Evolutionary conservation across 2,113 vertebrate species (phyloP).

Genomic region (Zapornia atra): DNA sequence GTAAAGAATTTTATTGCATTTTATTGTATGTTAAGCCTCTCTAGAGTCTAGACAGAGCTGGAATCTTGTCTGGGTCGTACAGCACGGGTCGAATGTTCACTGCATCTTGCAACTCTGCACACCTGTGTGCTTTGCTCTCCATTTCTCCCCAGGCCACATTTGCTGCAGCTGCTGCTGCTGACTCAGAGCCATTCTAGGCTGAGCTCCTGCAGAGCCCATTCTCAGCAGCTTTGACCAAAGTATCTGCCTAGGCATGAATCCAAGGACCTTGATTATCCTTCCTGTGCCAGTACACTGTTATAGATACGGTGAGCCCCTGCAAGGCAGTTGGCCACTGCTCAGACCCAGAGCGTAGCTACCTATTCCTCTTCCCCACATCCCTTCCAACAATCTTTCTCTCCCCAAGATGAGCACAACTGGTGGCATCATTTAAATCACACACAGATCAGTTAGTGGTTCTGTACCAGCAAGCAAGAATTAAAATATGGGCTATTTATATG

Average conservation of each 20-base stretch:
- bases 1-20: neutral
- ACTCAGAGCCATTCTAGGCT: neutral
- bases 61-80: neutral
- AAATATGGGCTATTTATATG: neutral
- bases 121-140: neutral
- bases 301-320: neutral
- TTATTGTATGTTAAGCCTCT: neutral
- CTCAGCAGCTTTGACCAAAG: neutral
- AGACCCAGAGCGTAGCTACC: neutral
- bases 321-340: neutral
- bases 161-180: conserved; percentile 12
- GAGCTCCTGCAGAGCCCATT: neutral
- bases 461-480: neutral
- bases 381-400: neutral
- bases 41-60: neutral
- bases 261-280: neutral
- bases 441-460: neutral
- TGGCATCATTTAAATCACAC: neutral
- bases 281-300: neutral
- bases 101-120: neutral
- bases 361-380: neutral
- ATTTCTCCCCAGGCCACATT: neutral
- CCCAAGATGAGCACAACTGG: neutral
- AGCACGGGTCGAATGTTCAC: neutral
- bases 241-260: neutral